Evolutionary conservation across 2,888 invertebrate species (phyloP), one percentile per base, ranked within the genome.

Genomic region (Harpalus rubripes): DNA sequence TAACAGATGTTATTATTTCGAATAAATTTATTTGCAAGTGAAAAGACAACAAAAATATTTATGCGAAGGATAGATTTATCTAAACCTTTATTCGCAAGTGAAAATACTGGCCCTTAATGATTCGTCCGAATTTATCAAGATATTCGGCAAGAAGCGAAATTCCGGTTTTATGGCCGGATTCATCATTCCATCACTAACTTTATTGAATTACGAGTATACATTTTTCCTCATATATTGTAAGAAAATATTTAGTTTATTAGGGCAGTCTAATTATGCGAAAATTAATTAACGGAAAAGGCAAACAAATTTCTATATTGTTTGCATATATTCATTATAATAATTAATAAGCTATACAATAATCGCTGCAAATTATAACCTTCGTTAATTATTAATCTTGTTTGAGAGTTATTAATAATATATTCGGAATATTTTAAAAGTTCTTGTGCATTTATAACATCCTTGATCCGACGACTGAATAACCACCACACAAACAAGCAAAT

Each of bases 231-330:
- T 5, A 32, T 4, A 59, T 59, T 68, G 15, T 39, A 68, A 15
- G 0, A 68, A 68, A 68, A 68, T 39, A 39, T 68, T 39, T 39
- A 39, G n/a, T 32, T 68, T 15, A n/a, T n/a, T 39, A 63, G 61
- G 7, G 1, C 12, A 63, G 39, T 7, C n/a, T 68, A 68, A 68
- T 68, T 68, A 68, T n/a, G 68, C 4, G 15, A 68, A 68, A 65
- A 68, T 32, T 68, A 68, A 68, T 68, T 68, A 68, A 10, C 68
- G 15, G 39, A 15, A n/a, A 68, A 68, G 15, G 68, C 32, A 68
- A 68, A 68, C 68, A 68, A 12, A 59, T 6, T 16, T 63, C 12
- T 63, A 10, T 10, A 39, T 4, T 32, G 68, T 68, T 68, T 68
- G 15, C 39, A 15, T 32, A 68, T 39, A 15, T 68, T 68, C 32